Percentiles rank a stretch among this genome's conserved stretches.
Conservation (phyloP, 2,888 invertebrate species). For the Lepetodrilus schrolli region DNA sequence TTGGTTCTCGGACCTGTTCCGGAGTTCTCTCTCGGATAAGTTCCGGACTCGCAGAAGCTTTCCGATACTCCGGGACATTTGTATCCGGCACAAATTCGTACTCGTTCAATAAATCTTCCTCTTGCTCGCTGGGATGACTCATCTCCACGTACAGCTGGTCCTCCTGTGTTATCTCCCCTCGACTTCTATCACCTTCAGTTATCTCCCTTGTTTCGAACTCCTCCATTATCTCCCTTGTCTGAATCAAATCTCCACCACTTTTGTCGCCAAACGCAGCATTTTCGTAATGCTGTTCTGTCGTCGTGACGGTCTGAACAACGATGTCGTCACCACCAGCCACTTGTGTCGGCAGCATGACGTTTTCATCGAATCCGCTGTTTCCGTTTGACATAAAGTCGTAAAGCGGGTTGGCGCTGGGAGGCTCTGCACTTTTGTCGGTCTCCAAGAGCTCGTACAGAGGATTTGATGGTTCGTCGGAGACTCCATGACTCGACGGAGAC, state of each 20-base stretch:
- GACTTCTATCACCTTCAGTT: background rate
- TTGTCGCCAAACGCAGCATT: background rate
- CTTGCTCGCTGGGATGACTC: background rate
- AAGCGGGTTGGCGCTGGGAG: constrained; percentile 39
- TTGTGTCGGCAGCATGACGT: constrained; percentile 42
- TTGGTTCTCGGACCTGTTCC: background rate
- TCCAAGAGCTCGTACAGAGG: constrained; percentile 52
- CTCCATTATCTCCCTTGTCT: background rate
- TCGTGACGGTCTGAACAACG: constrained; percentile 30
- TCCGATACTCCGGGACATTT: background rate
- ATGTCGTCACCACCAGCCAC: constrained; percentile 44
- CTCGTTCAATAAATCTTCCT: background rate
- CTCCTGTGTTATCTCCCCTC: constrained; percentile 15
- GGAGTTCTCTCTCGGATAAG: background rate
- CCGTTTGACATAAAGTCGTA: constrained; percentile 49
- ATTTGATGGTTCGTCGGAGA: constrained; percentile 37
- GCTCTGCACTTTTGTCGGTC: constrained; percentile 36
- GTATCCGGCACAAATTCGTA: background rate
- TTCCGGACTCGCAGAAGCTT: background rate
- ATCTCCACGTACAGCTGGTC: constrained; percentile 26
- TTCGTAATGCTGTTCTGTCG: background rate
- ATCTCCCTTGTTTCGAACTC: background rate
- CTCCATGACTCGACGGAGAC: background rate
- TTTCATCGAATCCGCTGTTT: constrained; percentile 10
- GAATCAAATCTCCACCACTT: constrained; percentile 26